Base-by-base conservation (phyloP, 2,113 vertebrate genomes). In the Oncorhynchus clarkii region DNA sequence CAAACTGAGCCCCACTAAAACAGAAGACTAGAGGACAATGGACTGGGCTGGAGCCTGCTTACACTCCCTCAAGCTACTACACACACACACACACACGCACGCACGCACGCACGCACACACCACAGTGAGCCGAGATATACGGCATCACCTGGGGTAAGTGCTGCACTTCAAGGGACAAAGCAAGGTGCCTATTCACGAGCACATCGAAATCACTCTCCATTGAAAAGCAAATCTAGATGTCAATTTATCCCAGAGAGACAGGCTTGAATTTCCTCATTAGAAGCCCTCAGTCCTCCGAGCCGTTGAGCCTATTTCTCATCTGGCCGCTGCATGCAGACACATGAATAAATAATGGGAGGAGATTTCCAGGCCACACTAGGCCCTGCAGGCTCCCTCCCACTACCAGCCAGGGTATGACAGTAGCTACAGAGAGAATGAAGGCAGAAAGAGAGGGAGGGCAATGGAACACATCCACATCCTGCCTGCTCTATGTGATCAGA, bases 301-400 rank as follows among this genome's bases (percentile, higher is more conserved):
- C 59, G 24, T 49, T 67, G 73, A 82, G 77, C 79, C 79, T 16
- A 34, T 31, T 80, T 82, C 79, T 89, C 82, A 83, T 81, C 39
- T 45, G 39, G 39, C 39, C 2, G 9, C 39, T 85, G 86, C 81
- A 89, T 85, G 84, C 85, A 91, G 85, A 87, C 83, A 59, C 82
- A 87, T 89, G 82, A 90, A 90, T 89, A 86, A 89, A 81, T 90
- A 81, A 91, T 89, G 81, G n/a, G 9, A 57, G 0, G 2, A 73
- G 84, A 80, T 87, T 45, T 45, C 86, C 83, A 84, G 87, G 88
- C 86, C 84, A 78, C 70, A 29, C 62, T 70, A 14, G 34, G 39
- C 39, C n/a, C 34, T 3, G 74, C 31, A 20, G 69, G 80, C 79
- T 86, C n/a, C 48, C 54, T 5, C 39, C 39, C 39, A 45, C 39